Evolutionary conservation across 2,888 invertebrate genomes (phyloP).

Genomic region (Drosophila eohydei): DNA sequence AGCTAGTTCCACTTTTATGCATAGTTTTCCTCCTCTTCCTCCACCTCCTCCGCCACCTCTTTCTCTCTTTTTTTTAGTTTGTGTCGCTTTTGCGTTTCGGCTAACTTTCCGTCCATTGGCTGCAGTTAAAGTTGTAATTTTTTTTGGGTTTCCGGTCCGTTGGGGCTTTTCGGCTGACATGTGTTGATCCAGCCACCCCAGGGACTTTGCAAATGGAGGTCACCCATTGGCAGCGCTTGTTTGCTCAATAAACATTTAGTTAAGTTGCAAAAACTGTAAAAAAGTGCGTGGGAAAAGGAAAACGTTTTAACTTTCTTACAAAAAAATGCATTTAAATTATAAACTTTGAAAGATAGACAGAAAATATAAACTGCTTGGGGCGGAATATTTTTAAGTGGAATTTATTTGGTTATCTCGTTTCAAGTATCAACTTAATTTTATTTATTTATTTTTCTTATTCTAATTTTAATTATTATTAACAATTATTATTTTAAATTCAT

Average conservation of each 20-base stretch:
- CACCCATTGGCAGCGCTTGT: conserved; percentile 28
- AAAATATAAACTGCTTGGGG: neutral
- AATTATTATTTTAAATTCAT: no score
- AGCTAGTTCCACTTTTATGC: conserved; percentile 11
- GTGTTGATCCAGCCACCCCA: conserved; percentile 40
- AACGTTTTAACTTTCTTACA: neutral
- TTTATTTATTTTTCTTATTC: neutral
- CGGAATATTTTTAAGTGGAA: no score
- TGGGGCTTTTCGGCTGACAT: conserved; percentile 29
- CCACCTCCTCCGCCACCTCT: neutral
- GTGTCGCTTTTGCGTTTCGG: conserved; percentile 22
- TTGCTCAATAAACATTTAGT: conserved; percentile 45
- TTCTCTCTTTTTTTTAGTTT: conserved; percentile 2
- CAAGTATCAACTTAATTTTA: neutral
- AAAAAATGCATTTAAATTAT: neutral
- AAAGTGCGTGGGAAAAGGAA: neutral
- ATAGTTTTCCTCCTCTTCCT: neutral
- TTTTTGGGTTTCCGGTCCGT: conserved; percentile 33
- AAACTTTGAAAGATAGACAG: neutral
- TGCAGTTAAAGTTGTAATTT: conserved; percentile 51
- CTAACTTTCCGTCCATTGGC: conserved; percentile 51
- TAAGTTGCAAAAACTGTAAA: conserved; percentile 10
- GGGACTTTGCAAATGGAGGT: conserved; percentile 34
- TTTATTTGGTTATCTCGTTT: neutral
- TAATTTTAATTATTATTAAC: neutral